These are phyloP conservation scores for Helicoverpa zea DNA, from an alignment of 1,140 invertebrate genomes.

Conservation along the genomic window DNA sequence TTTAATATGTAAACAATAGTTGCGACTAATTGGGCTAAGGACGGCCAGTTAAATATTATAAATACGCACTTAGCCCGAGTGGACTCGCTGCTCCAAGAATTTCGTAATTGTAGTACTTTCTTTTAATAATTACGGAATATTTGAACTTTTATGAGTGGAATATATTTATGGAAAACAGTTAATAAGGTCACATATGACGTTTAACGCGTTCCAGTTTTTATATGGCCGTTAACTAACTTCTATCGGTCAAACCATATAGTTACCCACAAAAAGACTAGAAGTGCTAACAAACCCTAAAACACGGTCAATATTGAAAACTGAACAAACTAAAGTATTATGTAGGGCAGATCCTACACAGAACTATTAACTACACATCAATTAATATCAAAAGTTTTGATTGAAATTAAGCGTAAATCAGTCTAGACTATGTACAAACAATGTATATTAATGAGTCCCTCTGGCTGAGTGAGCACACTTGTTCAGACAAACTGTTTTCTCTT, in stretches of 20 bases:
- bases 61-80: constrained; percentile 7
- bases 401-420: constrained; percentile 27
- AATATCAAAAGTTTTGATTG: constrained; percentile 26
- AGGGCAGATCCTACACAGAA: background rate
- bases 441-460: constrained; percentile 33
- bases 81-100: constrained; percentile 6
- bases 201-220: background rate
- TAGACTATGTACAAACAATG: constrained; percentile 37
- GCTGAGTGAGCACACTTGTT: constrained; percentile 3
- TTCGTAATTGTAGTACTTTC: constrained; percentile 21
- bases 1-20: constrained; percentile 42
- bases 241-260: background rate
- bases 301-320: background rate
- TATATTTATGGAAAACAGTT: background rate
- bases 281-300: background rate
- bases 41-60: constrained; percentile 16
- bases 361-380: constrained; percentile 19
- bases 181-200: constrained; percentile 1
- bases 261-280: too few species aligned
- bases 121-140: constrained; percentile 24
- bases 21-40: constrained; percentile 35
- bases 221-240: too few species aligned
- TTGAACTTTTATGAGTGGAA: constrained; percentile 3
- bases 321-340: background rate
- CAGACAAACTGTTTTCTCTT: constrained; percentile 38